Evolutionary conservation across 2,888 invertebrate species (phyloP), one percentile per base, ranked within the genome.

Genomic region (Acleris sparsana): DNA sequence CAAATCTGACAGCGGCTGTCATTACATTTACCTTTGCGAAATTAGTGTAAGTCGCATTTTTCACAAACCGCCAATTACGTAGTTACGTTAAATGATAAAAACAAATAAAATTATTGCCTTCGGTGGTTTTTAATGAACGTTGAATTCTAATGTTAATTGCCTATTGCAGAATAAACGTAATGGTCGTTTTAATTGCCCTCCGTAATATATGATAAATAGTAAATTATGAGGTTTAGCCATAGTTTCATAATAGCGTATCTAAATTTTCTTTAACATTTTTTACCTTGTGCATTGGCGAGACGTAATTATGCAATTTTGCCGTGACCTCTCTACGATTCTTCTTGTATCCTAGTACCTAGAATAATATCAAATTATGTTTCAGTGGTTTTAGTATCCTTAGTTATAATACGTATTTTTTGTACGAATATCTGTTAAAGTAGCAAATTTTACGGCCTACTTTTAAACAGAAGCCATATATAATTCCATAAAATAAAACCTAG

Each of bases 101-200:
- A 57, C 39, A 62, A 55, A 49, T 49, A 59, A 59, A 53, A 59
- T 9, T 43, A 46, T 39, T 13, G 61, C 65, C 57, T 17, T 9
- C 13, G 61, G 66, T 57, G 52, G 46, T 48, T 62, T 48, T 48
- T 57, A 62, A 62, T 61, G 53, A 66, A 39, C 13, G 61, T 51
- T 55, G 44, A 53, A 29, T 33, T 29, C 43, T 61, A 61, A 64
- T 48, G 55, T 65, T 65, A 65, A 68, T 58, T 65, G 53, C 43
- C 22, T 58, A 52, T 62, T 68, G 68, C 68, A 52, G 48, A 53
- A 68, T 65, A 62, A 62, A 62, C 39, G 22, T 64, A 53, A 51
- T 53, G 16, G 48, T 52, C n/a, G 51, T 46, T 53, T 48, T 55
- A 46, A 59, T 44, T 43, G 29, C 17, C 29, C 29, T 39, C 48